Evolutionary conservation across 2,797 vertebrate species (phyloP).

Genomic region (Micrastur ruficollis): DNA sequence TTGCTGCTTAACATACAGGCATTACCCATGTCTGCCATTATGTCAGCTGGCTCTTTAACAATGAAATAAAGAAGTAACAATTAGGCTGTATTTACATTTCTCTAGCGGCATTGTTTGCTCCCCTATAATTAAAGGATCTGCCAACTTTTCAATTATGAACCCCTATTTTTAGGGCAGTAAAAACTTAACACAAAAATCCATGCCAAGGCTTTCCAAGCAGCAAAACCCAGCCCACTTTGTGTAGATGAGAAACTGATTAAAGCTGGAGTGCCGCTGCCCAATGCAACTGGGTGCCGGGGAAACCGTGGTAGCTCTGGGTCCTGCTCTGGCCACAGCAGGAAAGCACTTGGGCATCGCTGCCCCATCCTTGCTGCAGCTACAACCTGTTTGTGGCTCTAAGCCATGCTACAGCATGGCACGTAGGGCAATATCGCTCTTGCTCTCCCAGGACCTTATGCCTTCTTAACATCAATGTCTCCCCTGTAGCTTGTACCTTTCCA

Average conservation of each 20-base stretch:
- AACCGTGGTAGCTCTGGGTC: background rate
- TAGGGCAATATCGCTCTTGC: fast-evolving
- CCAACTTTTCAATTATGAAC: background rate
- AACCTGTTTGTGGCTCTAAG: fast-evolving
- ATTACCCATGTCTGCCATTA: background rate
- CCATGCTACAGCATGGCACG: fast-evolving
- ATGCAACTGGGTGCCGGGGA: fast-evolving
- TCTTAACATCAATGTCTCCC: background rate
- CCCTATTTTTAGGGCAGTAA: constrained; percentile 1
- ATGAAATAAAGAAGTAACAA: constrained; percentile 13
- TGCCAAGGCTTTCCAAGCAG: background rate
- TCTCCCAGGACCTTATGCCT: background rate
- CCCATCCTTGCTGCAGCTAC: background rate
- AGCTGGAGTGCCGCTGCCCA: fast-evolving
- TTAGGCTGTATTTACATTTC: constrained; percentile 29
- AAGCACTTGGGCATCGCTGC: background rate
- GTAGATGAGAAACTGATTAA: background rate
- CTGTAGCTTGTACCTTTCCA: background rate
- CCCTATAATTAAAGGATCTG: constrained; percentile 21
- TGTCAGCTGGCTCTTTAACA: constrained; percentile 8
- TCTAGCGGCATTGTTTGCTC: background rate
- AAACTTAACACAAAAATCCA: background rate
- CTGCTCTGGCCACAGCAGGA: fast-evolving
- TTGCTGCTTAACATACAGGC: background rate
- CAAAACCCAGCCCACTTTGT: background rate